Evolutionary conservation across 53 echinoderm and acorn worm species (phyloP).

Genomic region (Patiria pectinifera): DNA sequence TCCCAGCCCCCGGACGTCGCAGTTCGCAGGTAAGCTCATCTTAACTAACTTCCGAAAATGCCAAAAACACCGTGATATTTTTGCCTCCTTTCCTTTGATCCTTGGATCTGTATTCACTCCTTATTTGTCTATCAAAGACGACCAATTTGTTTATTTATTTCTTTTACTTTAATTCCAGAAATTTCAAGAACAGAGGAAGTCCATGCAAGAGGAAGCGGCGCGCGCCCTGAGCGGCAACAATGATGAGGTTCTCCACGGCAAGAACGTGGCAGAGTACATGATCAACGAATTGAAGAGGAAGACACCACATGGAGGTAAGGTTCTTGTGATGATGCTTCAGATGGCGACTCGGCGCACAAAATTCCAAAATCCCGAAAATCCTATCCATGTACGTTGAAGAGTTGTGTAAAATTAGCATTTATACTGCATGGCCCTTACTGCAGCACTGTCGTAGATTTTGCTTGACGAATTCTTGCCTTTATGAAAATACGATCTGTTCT

Average conservation of each 20-base stretch:
- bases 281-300: conserved; percentile 34
- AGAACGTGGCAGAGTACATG: conserved; percentile 43
- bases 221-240: neutral
- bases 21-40: neutral
- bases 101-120: no score
- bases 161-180: neutral
- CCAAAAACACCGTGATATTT: neutral
- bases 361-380: no score
- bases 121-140: neutral
- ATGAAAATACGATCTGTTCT: no score
- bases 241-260: neutral
- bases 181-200: neutral
- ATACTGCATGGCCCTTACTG: no score
- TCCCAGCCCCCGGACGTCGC: neutral
- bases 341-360: no score
- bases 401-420: no score
- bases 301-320: conserved; percentile 12
- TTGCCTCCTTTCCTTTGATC: no score
- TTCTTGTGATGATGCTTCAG: neutral
- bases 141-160: neutral
- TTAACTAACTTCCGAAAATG: neutral
- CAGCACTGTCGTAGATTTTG: no score
- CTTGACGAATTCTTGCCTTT: no score
- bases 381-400: no score
- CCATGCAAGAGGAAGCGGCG: conserved; percentile 5